Evolutionary conservation across 2,797 vertebrate species (phyloP), one percentile per base, ranked within the genome.

Genomic region (Poecilia wingei): DNA sequence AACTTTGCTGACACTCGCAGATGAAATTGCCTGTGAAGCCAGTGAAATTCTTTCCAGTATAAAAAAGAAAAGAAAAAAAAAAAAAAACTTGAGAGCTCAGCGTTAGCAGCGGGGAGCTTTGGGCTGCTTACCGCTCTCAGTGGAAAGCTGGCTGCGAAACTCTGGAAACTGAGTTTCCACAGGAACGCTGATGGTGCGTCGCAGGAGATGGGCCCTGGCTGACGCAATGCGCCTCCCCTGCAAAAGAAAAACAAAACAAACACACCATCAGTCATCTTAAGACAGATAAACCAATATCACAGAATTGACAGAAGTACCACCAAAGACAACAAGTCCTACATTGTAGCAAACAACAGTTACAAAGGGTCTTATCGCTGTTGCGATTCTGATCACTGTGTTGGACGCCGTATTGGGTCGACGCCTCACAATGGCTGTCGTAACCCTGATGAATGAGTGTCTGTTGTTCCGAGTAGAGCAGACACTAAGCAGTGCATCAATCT

Each of bases 111-210:
- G 76, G 80, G 79, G 36, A 71, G 74, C 85, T 80, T 86, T 69
- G 3, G 82, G 81, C 78, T 59, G 93, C 96, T 96, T 86, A 97
- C 96, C 91, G 79, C 92, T 95, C 81, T 93, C 94, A 0, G 87
- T 91, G 81, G 93, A 95, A 82, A 92, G 80, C 89, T 95, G 94
- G 82, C 86, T 91, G 82, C 93, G 93, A 84, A 94, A 94, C 66
- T 94, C 94, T 74, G 94, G 94, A 82, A 95, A 95, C 76, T 93
- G 94, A 1, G 95, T 94, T 85, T 96, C 96, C 80, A 96, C 95
- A 0, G 96, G 96, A 80, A 96, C 96, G 45, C 96, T 96, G 92
- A 96, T 96, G 83, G 96, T 96, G 84, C 96, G 96, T 7, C 96
- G 93, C 79, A 96, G 90, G 43, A 95, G 92, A 74, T 95, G 94